Percentiles rank a stretch among this genome's conserved stretches.
These are phyloP conservation scores for Nannospalax galili DNA, from an alignment of 2,113 vertebrate genomes.

Conservation along the genomic window DNA sequence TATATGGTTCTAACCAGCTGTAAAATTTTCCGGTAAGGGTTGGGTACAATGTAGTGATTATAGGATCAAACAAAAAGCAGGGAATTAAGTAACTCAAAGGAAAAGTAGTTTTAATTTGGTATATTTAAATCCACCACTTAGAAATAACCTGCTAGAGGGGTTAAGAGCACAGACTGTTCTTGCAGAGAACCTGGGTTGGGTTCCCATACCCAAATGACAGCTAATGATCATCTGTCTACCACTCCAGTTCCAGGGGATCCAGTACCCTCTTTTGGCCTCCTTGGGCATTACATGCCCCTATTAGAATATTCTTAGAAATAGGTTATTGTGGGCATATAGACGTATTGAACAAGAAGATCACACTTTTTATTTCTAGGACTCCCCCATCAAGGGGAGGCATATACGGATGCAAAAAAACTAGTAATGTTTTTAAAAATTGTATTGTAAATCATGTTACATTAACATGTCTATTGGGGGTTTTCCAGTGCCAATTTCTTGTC, in stretches of 20 bases:
- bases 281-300: too few relatives aligned
- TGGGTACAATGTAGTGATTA: background rate
- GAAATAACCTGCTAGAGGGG: background rate
- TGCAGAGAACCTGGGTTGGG: too few relatives aligned
- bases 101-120: background rate
- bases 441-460: background rate
- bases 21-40: background rate
- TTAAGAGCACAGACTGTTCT: too few relatives aligned
- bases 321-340: background rate
- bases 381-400: background rate
- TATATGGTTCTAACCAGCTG: background rate
- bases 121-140: background rate
- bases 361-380: background rate
- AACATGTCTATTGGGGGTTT: background rate
- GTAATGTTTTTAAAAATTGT: background rate
- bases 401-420: background rate
- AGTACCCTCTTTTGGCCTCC: too few relatives aligned
- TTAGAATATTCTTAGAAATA: constrained; percentile 4
- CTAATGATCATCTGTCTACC: too few relatives aligned
- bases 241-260: too few relatives aligned
- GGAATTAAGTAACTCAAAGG: constrained; percentile 22
- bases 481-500: background rate
- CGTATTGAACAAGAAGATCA: background rate
- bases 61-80: background rate
- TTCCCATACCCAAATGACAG: too few relatives aligned